Evolutionary conservation across 2,888 invertebrate genomes (phyloP).

Genomic region (Nebria brevicollis): DNA sequence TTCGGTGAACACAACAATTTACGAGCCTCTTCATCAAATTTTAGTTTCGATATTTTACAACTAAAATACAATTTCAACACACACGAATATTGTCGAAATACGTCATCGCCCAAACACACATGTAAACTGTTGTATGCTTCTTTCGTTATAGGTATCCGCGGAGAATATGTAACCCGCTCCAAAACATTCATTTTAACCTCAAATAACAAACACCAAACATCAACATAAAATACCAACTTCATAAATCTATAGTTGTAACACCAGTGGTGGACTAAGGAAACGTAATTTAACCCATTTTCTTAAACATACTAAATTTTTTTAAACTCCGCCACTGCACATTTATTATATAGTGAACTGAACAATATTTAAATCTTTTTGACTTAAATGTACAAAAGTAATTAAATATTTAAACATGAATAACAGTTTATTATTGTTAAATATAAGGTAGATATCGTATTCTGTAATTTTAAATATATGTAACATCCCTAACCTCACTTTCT

Average conservation of each 20-base stretch:
- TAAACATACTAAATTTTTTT: too few species aligned
- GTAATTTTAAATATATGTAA: constrained; percentile 3
- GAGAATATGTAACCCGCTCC: neutral
- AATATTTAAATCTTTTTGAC: neutral
- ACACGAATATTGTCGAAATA: constrained; percentile 73
- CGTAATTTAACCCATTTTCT: too few species aligned
- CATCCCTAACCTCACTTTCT: constrained; percentile 3
- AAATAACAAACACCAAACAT: neutral
- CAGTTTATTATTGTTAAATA: constrained; percentile 30
- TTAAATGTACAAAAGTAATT: neutral
- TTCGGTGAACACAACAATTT: constrained; percentile 74
- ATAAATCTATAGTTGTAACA: neutral
- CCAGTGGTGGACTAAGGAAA: too few species aligned
- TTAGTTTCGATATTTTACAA: constrained; percentile 80
- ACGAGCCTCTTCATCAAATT: constrained; percentile 83
- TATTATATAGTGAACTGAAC: too few species aligned
- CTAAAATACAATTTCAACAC: constrained; percentile 82
- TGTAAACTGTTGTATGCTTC: constrained; percentile 71
- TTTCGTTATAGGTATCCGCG: constrained; percentile 62
- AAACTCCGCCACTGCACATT: too few species aligned
- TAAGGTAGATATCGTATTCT: constrained; percentile 29
- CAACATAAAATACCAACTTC: neutral
- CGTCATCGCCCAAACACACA: constrained; percentile 74
- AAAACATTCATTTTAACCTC: constrained; percentile 20
- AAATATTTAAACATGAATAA: constrained; percentile 33